A percentile compares a stretch with the other conserved stretches of the same genome.
Evolutionary conservation across 2,888 invertebrate genomes (phyloP).

Genomic region (Notodonta dromedarius): DNA sequence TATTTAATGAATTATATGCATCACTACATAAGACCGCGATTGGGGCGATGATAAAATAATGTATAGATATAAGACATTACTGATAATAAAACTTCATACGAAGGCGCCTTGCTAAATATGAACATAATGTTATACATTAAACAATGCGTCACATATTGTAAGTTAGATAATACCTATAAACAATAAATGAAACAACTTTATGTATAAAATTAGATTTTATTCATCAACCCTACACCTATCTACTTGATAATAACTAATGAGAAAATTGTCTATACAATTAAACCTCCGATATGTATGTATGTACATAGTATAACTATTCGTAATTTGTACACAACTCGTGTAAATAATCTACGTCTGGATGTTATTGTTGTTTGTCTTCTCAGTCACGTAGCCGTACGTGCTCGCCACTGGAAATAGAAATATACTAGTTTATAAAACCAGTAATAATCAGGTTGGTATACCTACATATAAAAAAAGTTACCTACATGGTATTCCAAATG

Average conservation of each 20-base stretch:
- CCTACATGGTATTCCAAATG: too few relatives aligned
- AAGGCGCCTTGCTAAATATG: too few relatives aligned
- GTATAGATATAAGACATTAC: too few relatives aligned
- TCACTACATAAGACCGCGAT: too few relatives aligned
- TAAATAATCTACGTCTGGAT: conserved; percentile 47
- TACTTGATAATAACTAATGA: not conserved
- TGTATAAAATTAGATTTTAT: not conserved
- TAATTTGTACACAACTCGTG: conserved; percentile 1
- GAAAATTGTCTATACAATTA: not conserved
- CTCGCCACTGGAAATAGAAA: conserved; percentile 80
- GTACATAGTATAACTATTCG: not conserved
- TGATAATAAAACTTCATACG: too few relatives aligned
- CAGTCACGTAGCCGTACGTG: conserved; percentile 78
- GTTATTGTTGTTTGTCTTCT: conserved; percentile 59
- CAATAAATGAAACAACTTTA: not conserved
- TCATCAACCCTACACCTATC: not conserved
- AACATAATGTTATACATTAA: too few relatives aligned
- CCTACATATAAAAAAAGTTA: too few relatives aligned
- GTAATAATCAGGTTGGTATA: too few relatives aligned
- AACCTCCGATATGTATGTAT: not conserved
- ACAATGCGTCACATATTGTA: not conserved
- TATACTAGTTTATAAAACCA: not conserved
- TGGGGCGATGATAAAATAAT: too few relatives aligned
- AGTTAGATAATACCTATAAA: not conserved
- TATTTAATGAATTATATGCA: too few relatives aligned